phyloP scores from a whole-genome alignment of 2,113 vertebrate species.

The Microcebus murinus region DNA sequence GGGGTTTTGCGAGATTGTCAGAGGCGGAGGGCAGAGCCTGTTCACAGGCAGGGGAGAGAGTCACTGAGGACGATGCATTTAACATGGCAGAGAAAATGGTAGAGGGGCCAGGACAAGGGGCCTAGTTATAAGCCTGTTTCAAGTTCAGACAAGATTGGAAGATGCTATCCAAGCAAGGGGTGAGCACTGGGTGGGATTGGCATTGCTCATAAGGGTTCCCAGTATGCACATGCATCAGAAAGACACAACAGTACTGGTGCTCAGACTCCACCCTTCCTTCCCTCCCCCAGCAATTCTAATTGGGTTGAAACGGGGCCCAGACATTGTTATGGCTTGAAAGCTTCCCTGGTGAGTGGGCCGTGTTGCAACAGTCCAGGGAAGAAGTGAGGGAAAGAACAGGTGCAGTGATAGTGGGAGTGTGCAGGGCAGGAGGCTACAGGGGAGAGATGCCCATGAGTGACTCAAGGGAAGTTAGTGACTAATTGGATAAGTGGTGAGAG shows the following conservation, averaged over 20 bases:
- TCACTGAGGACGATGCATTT: too few relatives aligned
- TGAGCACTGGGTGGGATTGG: too few relatives aligned
- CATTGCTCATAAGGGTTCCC: background rate
- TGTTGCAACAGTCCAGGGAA: background rate
- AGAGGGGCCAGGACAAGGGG: too few relatives aligned
- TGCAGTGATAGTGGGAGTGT: fast-evolving
- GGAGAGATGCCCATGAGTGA: background rate
- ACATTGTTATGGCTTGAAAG: background rate
- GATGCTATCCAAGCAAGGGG: fast-evolving
- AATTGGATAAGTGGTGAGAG: background rate
- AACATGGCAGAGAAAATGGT: background rate
- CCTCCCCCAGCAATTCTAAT: background rate
- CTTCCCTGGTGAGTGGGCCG: background rate
- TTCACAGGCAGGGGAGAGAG: background rate
- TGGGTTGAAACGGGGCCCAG: background rate
- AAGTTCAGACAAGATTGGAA: background rate
- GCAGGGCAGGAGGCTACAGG: too few relatives aligned
- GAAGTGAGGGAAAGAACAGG: background rate
- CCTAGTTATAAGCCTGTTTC: background rate
- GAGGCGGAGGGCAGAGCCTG: background rate
- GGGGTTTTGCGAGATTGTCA: background rate
- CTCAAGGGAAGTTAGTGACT: background rate
- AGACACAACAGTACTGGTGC: background rate
- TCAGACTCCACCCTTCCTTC: background rate
- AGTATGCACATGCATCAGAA: background rate